A percentile compares a stretch with the other conserved stretches of the same genome.
phyloP scores from a whole-genome alignment of 2,797 vertebrate genomes.

The Yasuhikotakia modesta region DNA sequence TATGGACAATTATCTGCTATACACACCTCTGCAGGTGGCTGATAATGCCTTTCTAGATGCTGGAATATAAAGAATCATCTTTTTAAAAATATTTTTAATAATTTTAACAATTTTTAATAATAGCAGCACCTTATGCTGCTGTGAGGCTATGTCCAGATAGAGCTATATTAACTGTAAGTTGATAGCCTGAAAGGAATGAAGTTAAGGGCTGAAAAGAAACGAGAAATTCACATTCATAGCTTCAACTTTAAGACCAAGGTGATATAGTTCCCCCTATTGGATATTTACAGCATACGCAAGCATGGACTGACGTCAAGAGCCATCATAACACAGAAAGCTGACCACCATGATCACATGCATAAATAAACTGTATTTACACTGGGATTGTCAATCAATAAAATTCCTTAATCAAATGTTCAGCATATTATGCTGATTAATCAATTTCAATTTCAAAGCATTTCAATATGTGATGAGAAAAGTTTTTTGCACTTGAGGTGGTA shows the following conservation, averaged over 20 bases:
- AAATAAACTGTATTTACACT: background rate
- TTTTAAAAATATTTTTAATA: no score
- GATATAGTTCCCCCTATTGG: constrained; percentile 30
- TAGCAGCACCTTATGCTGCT: background rate
- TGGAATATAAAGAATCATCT: constrained; percentile 96
- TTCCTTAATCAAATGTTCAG: background rate
- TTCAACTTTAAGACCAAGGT: background rate
- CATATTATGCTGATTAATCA: no score
- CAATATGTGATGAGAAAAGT: no score
- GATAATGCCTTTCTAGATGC: constrained; percentile 96
- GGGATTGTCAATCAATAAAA: background rate
- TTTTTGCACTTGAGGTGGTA: no score
- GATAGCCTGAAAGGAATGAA: constrained; percentile 94
- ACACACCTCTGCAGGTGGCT: constrained; percentile 95
- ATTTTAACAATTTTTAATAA: background rate
- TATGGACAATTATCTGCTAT: background rate
- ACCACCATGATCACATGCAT: no score
- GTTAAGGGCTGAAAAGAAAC: constrained; percentile 81
- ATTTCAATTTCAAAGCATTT: no score
- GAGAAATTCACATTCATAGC: background rate
- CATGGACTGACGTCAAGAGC: background rate
- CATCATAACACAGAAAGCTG: no score
- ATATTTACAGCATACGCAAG: constrained; percentile 1
- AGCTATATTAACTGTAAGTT: constrained; percentile 93
- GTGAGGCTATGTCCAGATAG: background rate